Base-by-base conservation (phyloP, 2,797 vertebrate species). In the Salarias fasciatus region DNA sequence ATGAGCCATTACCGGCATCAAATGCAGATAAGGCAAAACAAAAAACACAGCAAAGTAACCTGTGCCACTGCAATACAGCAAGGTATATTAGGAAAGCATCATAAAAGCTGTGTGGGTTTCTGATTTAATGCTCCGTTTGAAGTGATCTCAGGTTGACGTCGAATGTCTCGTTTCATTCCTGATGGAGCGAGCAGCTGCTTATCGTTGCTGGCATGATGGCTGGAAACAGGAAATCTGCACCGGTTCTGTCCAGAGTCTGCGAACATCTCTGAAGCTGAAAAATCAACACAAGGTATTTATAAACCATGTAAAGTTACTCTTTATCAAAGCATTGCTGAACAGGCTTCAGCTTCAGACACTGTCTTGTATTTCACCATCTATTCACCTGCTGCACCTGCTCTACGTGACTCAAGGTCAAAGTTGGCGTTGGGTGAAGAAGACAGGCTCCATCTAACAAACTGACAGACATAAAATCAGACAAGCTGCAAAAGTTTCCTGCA, bases 111-210 rank as follows among this genome's bases (percentile, higher is more conserved):
- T 9, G 58, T 35, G 33, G 9, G 33, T 6, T 35, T 3, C 2
- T 18, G 18, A 35, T 9, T 63, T 55, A 11, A 11, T 18, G 45
- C 53, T 29, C 12, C 11, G 30, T n/a, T 3, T 43, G 29, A 31
- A 41, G 14, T 7, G n/a, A 42, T 48, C 41, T 13, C 5, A 42
- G 47, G 56, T 46, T 59, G 28, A 53, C 40, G 65, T 43, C 48
- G 0, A 40, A 48, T n/a, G n/a, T 10, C 29, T 13, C 6, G 13
- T 53, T 29, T 40, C 36, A n/a, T 42, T 46, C 8, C 14, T 15
- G 15, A 53, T 45, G 49, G 36, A 38, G 24, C 24, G 15, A 61
- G 47, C 47, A 31, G 24, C 35, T 11, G 11, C 31, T 43, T 58
- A 53, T 6, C 38, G 29, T 18, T 44, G 46, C 44, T 63, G 1